Base-by-base conservation (phyloP, 1,140 invertebrate genomes). In the Lycorma delicatula region DNA sequence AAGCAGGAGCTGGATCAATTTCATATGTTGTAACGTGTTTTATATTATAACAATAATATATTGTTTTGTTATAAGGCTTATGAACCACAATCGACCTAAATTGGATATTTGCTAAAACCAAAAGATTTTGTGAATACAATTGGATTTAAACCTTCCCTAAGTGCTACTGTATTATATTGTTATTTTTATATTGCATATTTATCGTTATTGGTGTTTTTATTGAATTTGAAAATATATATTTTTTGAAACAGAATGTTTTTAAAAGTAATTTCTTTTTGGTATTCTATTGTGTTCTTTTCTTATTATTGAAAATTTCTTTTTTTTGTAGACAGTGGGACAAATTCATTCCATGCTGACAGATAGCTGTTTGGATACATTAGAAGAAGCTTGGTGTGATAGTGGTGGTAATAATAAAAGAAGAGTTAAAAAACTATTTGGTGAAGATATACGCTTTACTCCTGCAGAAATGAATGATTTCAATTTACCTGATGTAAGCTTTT, bases 271-370 rank as follows among this genome's bases (percentile, higher is more conserved):
- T 31, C 29, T 7, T 7, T 31, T 7, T 31, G 29, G 29, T 31
- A 31, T 7, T 13, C 6, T 31, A 31, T 6, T 31, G 29, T 7
- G 29, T 7, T 31, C 13, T 7, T 7, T 6, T 31, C 6, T 23
- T 41, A 59, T 22, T 18, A 16, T 58, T 47, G 48, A 53, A 62
- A 28, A 44, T 58, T 47, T 41, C 53, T 27, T 55, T 56, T 52
- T 34, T 31, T 72, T 72, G 41, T 63, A 77, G 75, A 65, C 74
- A 54, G 74, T 77, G 25, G 66, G 59, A 64, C 66, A 69, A 65
- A 73, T 77, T 65, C 71, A 70, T 34, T 68, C 27, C 6, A 5
- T 41, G n/a, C 34, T 65, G 4, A 41, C 56, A 22, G 61, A 63
- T 20, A 57, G 61, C 3, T 61, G 59, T 29, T 20, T 47, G 18